phyloP scores from a whole-genome alignment of 2,797 vertebrate genomes.

The Lepilemur septentrionalis region DNA sequence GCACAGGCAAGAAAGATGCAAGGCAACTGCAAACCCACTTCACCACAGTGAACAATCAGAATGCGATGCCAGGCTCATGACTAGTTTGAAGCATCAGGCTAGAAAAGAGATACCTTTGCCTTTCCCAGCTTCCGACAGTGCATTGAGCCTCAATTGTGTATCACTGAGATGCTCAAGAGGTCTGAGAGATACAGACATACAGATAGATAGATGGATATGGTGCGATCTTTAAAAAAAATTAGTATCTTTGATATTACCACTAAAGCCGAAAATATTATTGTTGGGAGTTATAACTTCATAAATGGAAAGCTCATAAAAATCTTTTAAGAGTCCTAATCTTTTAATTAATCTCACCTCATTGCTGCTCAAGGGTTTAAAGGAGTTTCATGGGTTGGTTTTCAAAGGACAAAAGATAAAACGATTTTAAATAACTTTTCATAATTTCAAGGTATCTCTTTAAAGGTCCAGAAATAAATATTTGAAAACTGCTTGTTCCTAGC shows the following conservation, averaged over 20 bases:
- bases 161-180: constrained; percentile 47
- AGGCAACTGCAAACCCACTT: constrained; percentile 47
- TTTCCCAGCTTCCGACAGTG: constrained; percentile 62
- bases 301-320: constrained; percentile 72
- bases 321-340: constrained; percentile 68
- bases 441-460: constrained; percentile 43
- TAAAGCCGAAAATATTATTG: constrained; percentile 77
- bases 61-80: constrained; percentile 57
- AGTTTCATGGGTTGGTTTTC: not conserved
- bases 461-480: not conserved
- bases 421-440: constrained; percentile 24
- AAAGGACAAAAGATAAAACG: constrained; percentile 45
- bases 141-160: constrained; percentile 56
- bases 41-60: constrained; percentile 73
- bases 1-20: constrained; percentile 7
- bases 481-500: not conserved
- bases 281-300: constrained; percentile 72
- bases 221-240: constrained; percentile 70
- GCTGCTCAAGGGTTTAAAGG: constrained; percentile 56
- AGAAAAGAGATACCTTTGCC: constrained; percentile 59
- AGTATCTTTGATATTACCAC: constrained; percentile 69
- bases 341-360: constrained; percentile 80
- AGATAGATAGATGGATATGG: not conserved
- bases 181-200: not conserved
- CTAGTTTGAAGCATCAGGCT: constrained; percentile 59